Conservation (phyloP, 1,140 invertebrate genomes). For the Eumaeus atala region DNA sequence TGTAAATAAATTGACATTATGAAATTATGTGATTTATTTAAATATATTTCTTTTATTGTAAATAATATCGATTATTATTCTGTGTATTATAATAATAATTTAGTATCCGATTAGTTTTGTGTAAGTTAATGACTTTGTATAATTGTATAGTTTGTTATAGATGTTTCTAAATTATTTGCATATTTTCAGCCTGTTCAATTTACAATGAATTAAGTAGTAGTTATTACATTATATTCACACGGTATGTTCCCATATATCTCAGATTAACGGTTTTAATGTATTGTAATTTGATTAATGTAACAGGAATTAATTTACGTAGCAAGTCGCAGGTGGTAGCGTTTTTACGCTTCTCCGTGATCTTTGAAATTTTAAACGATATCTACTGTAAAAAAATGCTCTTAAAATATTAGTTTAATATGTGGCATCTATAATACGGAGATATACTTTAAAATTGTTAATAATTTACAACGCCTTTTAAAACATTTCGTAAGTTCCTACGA, state of each 20-base stretch:
- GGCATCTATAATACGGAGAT: not conserved
- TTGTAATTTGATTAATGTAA: too few species aligned
- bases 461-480: not conserved
- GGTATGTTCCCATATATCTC: too few species aligned
- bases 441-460: not conserved
- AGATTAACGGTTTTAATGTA: too few species aligned
- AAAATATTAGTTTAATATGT: too few species aligned
- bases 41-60: slow-evolving; percentile 42
- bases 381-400: too few species aligned
- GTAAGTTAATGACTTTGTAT: slow-evolving; percentile 49
- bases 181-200: slow-evolving; percentile 10
- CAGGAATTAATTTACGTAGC: not conserved
- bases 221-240: too few species aligned
- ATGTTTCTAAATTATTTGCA: slow-evolving; percentile 43
- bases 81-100: slow-evolving; percentile 48
- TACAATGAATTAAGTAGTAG: too few species aligned
- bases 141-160: slow-evolving; percentile 55
- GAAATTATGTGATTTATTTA: slow-evolving; percentile 55
- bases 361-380: too few species aligned
- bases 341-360: not conserved
- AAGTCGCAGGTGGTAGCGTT: not conserved
- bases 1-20: slow-evolving; percentile 51
- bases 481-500: slow-evolving; percentile 30
- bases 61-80: slow-evolving; percentile 66
- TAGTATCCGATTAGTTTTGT: slow-evolving; percentile 50